Base-by-base conservation (phyloP, 2,797 vertebrate genomes). In the Pelochelys cantorii region DNA sequence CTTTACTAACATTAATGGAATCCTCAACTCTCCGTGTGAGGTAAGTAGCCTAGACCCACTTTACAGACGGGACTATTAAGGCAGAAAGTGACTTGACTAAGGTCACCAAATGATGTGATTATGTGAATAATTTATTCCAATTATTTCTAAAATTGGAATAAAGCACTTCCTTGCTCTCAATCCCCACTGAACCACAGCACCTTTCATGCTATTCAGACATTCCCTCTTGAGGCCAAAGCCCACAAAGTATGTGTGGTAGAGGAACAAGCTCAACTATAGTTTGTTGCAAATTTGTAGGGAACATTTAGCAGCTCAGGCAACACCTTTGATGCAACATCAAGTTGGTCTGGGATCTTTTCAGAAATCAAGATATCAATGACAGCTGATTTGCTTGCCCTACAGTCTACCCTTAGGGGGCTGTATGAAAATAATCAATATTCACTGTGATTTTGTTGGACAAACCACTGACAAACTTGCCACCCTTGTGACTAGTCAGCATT, bases 11-110 rank as follows among this genome's bases (percentile, higher is more conserved):
- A 23, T 2, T 8, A 18, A 75, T 15, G 42, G 25, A 75, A 42
- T 42, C 23, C 13, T 75, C 74, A 75, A 42, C 25, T 75, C 42
- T 13, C 37, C 25, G 5, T 27, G 22, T 75, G 37, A 42, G 12
- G 37, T 22, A 34, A 34, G n/a, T 48, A 27, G 13, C 25, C 23
- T 4, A 2, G 2, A 8, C 15, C 48, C 48, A 4, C 0, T 11
- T 15, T 4, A 25, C 15, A 62, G 55, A 7, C 1, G 5, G 48
- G 34, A 52, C 75, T 57, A 60, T 13, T 3, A 79, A 60, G 57
- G 84, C 53, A 9, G 22, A 2, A 18, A 27, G 57, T 1, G 1
- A 2, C 23, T 57, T 2, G 71, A 54, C 27, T 11, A 3, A 25
- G 27, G 87, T 75, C 2, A 2, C 29, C 8, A 48, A 48, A 48